phyloP scores from a whole-genome alignment of 2,113 vertebrate species.

The Bungarus multicinctus region DNA sequence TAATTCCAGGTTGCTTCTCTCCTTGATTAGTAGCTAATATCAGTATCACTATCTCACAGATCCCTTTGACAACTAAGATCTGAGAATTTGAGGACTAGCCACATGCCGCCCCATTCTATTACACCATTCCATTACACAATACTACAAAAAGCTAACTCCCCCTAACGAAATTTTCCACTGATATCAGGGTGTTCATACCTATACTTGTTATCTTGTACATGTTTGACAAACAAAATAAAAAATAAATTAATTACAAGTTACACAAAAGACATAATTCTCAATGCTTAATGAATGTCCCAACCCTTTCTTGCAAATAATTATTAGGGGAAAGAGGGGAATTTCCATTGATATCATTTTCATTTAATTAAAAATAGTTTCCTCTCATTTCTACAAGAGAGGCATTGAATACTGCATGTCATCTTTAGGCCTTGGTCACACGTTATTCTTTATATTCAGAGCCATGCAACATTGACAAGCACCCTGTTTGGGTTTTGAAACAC shows the following conservation, averaged over 20 bases:
- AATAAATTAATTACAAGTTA: neutral
- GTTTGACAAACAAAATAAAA: too few relatives aligned
- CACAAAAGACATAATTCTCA: neutral
- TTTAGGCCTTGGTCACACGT: neutral
- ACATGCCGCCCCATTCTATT: constrained; percentile 29
- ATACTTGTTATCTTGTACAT: too few relatives aligned
- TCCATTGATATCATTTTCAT: neutral
- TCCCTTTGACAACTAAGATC: neutral
- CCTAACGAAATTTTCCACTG: neutral
- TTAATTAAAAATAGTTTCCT: neutral
- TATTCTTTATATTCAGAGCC: neutral
- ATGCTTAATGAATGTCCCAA: neutral
- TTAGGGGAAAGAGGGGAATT: neutral
- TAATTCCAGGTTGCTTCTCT: neutral
- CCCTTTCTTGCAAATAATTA: neutral
- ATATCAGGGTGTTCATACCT: neutral
- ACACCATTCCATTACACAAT: constrained; percentile 15
- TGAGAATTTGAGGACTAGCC: neutral
- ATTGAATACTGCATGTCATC: neutral
- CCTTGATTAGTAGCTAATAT: neutral
- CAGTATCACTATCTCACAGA: neutral
- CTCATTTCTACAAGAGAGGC: neutral
- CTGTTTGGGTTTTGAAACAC: neutral
- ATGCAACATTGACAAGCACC: accelerated
- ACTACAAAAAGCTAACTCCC: constrained; percentile 28